A percentile compares a stretch with the other conserved stretches of the same genome.
phyloP scores from a whole-genome alignment of 2,797 vertebrate species.

The Syngnathus rostellatus region DNA sequence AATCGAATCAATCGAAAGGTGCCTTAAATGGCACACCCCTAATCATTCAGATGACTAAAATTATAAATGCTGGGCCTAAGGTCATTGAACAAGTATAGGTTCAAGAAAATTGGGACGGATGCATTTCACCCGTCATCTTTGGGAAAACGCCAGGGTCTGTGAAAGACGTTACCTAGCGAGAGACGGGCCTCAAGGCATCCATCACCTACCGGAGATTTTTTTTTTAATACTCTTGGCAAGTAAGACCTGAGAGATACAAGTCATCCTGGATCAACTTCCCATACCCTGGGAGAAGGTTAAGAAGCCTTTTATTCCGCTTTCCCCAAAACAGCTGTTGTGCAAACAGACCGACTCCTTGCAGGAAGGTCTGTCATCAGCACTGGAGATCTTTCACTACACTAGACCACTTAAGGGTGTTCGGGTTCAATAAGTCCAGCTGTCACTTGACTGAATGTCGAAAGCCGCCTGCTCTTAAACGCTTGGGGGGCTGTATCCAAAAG shows the following conservation, averaged over 20 bases:
- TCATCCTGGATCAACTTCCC: slow-evolving; percentile 40
- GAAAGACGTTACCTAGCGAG: slow-evolving; percentile 52
- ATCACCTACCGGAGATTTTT: slow-evolving; percentile 51
- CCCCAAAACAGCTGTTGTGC: slow-evolving; percentile 70
- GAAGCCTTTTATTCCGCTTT: slow-evolving; percentile 70
- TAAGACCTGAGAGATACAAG: slow-evolving; percentile 47
- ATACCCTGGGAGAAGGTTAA: slow-evolving; percentile 37
- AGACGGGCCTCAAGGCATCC: slow-evolving; percentile 64
- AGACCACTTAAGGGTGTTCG: slow-evolving; percentile 34
- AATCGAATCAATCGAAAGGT: too few relatives aligned
- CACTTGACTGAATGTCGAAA: slow-evolving; percentile 49
- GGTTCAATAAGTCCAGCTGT: slow-evolving; percentile 60
- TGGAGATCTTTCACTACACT: slow-evolving; percentile 40
- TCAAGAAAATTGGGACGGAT: background rate
- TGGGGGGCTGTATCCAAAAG: slow-evolving; percentile 34
- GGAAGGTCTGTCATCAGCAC: slow-evolving; percentile 67
- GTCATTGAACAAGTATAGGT: background rate
- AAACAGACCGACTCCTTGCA: slow-evolving; percentile 57
- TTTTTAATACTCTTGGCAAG: slow-evolving; percentile 51
- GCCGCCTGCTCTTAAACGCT: slow-evolving; percentile 43
- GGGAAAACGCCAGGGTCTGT: slow-evolving; percentile 44
- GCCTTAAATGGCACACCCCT: too few relatives aligned
- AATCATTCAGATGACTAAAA: background rate
- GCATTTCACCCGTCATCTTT: slow-evolving; percentile 36
- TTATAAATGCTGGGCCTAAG: background rate